These are phyloP conservation scores for Hetaerina titia DNA, from an alignment of 2,888 invertebrate species.

Conservation along the genomic window DNA sequence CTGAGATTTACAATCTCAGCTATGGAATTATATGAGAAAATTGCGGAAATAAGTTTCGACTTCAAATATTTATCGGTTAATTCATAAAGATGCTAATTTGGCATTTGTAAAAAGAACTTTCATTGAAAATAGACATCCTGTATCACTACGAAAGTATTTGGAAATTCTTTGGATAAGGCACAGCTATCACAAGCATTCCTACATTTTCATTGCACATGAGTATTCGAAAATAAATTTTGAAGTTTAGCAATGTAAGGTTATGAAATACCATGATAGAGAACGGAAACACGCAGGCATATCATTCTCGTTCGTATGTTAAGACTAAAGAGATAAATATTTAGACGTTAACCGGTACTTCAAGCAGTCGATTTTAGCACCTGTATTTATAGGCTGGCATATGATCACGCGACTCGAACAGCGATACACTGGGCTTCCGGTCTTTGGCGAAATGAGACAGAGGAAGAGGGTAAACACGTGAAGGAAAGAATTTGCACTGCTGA, in stretches of 20 bases:
- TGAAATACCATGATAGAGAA: not conserved
- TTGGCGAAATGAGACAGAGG: not conserved
- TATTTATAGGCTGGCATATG: not conserved
- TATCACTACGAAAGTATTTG: not conserved
- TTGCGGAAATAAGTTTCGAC: too few species aligned
- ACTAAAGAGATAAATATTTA: not conserved
- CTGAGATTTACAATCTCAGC: too few species aligned
- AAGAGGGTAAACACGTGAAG: not conserved
- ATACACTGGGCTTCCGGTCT: not conserved
- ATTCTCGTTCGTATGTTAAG: not conserved
- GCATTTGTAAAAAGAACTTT: not conserved
- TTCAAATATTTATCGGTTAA: not conserved
- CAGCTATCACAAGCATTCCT: not conserved
- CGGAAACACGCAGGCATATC: not conserved
- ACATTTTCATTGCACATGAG: not conserved
- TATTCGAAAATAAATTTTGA: not conserved
- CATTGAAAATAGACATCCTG: not conserved
- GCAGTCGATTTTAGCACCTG: not conserved
- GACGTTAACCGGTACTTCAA: not conserved
- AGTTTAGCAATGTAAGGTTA: not conserved
- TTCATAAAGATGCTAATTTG: not conserved
- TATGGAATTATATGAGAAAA: too few species aligned
- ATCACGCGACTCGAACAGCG: constrained; percentile 29
- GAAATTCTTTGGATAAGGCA: not conserved
- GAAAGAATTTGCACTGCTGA: not conserved